Percentiles rank a stretch among this genome's conserved stretches.
phyloP scores from a whole-genome alignment of 2,888 invertebrate species.

The Phyllotreta striolata region DNA sequence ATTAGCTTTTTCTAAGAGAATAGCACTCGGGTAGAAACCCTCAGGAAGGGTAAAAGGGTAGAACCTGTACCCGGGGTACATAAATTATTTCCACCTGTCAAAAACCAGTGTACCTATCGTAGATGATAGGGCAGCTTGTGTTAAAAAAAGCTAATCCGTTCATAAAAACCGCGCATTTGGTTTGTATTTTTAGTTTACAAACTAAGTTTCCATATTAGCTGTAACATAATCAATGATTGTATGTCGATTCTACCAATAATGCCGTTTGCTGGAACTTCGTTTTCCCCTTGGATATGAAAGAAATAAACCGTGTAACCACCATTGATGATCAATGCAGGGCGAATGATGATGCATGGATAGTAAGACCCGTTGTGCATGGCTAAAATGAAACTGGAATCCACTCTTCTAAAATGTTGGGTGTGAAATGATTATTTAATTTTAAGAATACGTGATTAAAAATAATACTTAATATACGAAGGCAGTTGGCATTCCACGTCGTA shows the following conservation, averaged over 20 bases:
- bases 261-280: slow-evolving; percentile 32
- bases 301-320: slow-evolving; percentile 39
- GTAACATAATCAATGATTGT: background rate
- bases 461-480: slow-evolving; percentile 26
- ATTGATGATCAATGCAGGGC: slow-evolving; percentile 23
- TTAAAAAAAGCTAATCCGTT: too few species aligned
- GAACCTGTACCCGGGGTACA: too few species aligned
- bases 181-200: too few species aligned
- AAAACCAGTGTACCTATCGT: too few species aligned
- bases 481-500: slow-evolving; percentile 14
- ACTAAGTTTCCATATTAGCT: background rate
- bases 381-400: slow-evolving; percentile 36
- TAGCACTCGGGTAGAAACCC: too few species aligned
- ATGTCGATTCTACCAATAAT: slow-evolving; percentile 25
- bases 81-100: too few species aligned
- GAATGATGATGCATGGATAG: slow-evolving; percentile 36
- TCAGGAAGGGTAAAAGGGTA: too few species aligned
- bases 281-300: slow-evolving; percentile 37
- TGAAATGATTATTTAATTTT: background rate
- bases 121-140: too few species aligned
- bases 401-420: slow-evolving; percentile 30
- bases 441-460: background rate
- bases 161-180: too few species aligned
- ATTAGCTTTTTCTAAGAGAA: too few species aligned
- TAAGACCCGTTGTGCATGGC: slow-evolving; percentile 32